phyloP scores from a whole-genome alignment of 2,797 vertebrate genomes.

The Columba guinea region DNA sequence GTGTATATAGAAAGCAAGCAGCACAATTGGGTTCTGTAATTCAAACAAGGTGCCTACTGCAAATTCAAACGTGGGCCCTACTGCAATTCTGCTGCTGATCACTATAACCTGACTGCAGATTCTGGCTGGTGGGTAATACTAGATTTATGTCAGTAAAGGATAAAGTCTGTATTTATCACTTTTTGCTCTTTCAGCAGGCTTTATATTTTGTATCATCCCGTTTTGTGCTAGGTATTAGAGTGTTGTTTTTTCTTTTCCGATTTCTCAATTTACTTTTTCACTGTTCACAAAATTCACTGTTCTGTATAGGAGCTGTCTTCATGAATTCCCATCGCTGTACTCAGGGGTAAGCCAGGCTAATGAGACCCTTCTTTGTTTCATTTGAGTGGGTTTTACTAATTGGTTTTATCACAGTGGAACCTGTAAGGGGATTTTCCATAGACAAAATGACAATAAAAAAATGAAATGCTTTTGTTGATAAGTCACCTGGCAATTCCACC shows the following conservation, averaged over 20 bases:
- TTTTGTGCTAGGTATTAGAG: not conserved
- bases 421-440: slow-evolving; percentile 3
- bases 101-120: not conserved
- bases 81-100: not conserved
- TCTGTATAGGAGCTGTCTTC: not conserved
- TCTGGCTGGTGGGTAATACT: not conserved
- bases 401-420: slow-evolving; percentile 52
- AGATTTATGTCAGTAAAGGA: not conserved
- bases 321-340: slow-evolving; percentile 33
- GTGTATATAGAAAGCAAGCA: not conserved
- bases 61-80: not conserved
- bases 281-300: not conserved
- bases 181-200: not conserved
- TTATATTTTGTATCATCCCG: not conserved
- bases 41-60: not conserved
- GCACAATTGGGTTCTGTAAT: not conserved
- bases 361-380: slow-evolving; percentile 36
- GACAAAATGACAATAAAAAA: slow-evolving; percentile 52
- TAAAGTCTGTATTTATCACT: not conserved
- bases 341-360: not conserved
- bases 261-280: slow-evolving; percentile 9
- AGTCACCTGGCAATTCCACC: slow-evolving; percentile 44
- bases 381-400: slow-evolving; percentile 56
- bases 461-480: not conserved
- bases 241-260: not conserved